Base-by-base conservation (phyloP, 2,113 vertebrate species). In the Ancistrus triradiatus region DNA sequence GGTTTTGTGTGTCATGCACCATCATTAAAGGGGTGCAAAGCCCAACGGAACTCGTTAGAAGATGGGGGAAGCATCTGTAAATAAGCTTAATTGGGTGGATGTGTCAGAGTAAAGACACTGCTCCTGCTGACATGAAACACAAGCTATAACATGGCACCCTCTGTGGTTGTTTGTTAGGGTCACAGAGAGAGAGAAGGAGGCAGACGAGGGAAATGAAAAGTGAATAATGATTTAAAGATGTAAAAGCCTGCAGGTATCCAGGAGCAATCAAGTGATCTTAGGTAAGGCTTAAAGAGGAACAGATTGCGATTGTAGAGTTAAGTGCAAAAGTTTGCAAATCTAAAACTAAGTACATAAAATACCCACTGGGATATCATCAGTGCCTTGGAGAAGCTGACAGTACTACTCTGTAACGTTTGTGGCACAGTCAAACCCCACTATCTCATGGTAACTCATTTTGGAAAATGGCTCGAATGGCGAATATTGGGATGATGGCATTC, bases 21-120 rank as follows among this genome's bases (percentile, higher is more conserved):
- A 57, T 84, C 83, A 83, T 84, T 81, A 86, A 70, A 57, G 46
- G 59, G 63, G 52, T 14, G 28, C 73, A 77, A 81, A 78, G 83
- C 87, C 87, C 87, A 83, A 84, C 58, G 87, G 87, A 88, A 84
- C 86, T 89, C 73, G 84, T 89, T 89, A 89, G 78, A 73, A 70
- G 80, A 79, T 17, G 72, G 75, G 74, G 67, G 71, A 80, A 76
- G 73, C 4, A 25, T 31, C 61, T 48, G 86, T 87, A 89, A 89
- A 88, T 88, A 89, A 89, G 85, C 85, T 87, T 89, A 89, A 89
- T 89, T 88, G 85, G 86, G 69, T 48, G 73, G 59, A 85, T 84
- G 84, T 87, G 87, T 87, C 86, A 87, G 78, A 80, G 19, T 72
- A 57, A 21, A 74, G 53, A 78, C 78, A 74, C 84, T 83, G 83